Base-by-base conservation (phyloP, 1,140 invertebrate species). In the Drosophila guanche region DNA sequence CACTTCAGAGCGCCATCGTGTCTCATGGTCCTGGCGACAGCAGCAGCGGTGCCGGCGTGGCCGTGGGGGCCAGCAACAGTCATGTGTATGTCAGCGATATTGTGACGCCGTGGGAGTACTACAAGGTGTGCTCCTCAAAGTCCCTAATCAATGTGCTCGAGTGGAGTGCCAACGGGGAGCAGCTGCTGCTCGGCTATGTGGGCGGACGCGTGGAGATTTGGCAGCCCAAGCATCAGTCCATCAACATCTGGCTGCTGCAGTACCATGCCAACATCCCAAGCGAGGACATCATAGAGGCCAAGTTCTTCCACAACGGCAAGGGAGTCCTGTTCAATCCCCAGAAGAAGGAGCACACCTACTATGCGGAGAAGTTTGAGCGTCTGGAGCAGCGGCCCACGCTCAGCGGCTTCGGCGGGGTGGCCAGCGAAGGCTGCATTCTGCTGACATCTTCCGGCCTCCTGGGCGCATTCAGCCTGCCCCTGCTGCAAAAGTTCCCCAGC, bases 391-490 rank as follows among this genome's bases (percentile, higher is more conserved):
- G 94, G 8, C 96, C 97, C 47, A 96, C 96, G 0, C 94, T 98
- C 0, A 94, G 95, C 84, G 95, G 96, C 75, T 98, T 98, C 92
- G 98, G 93, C 1, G 95, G 96, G 22, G 94, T 95, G 68, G 94
- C 96, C 5, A 92, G 95, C 16, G 96, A 96, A 88, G 97, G 98
- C 0, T 96, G 95, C 78, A 91, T 97, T 29, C 92, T 97, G 25
- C 93, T 98, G 20, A 96, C 97, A 2, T 95, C 95, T 0, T 97
- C 96, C 7, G 97, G 97, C 2, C 93, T 98, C 92, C 92, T 98
- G 22, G 95, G 95, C 1, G 94, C 94, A 22, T 91, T 96, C n/a
- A 92, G 94, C 41, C 92, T 95, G 45, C 93, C 94, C 22, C 50
- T 62, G 46, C 23, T 79, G 7, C 79, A 80, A 3, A 73, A 52